Percentiles rank a stretch among this genome's conserved stretches.
phyloP scores from a whole-genome alignment of 1,140 invertebrate species.

The Philopotamus ludificatus region DNA sequence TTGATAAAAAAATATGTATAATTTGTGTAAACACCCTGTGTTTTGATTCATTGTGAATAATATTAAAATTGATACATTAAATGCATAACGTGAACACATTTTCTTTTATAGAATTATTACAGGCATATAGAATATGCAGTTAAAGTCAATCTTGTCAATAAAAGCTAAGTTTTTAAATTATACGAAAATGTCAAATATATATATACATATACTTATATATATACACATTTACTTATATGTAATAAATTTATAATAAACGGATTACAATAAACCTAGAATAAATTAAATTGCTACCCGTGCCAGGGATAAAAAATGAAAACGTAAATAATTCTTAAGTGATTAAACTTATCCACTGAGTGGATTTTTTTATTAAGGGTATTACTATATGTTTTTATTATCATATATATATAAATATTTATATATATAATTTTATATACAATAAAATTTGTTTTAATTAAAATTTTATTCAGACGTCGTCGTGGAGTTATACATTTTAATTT shows the following conservation, averaged over 20 bases:
- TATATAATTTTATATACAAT: too few species aligned
- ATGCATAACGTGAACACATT: slow-evolving; percentile 18
- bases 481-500: too few species aligned
- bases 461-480: too few species aligned
- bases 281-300: slow-evolving; percentile 26
- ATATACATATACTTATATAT: slow-evolving; percentile 14
- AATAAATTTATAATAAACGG: slow-evolving; percentile 1
- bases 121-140: slow-evolving; percentile 19
- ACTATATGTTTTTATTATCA: slow-evolving; percentile 8
- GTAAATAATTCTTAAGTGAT: slow-evolving; percentile 33
- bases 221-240: slow-evolving; percentile 1
- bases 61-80: too few species aligned
- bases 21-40: too few species aligned
- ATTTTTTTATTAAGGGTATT: slow-evolving; percentile 19
- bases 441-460: too few species aligned
- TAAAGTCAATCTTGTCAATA: slow-evolving; percentile 37
- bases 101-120: slow-evolving; percentile 33
- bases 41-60: too few species aligned
- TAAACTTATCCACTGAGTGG: slow-evolving; percentile 37
- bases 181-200: slow-evolving; percentile 23
- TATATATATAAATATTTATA: too few species aligned
- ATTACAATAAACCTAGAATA: slow-evolving; percentile 12
- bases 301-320: slow-evolving; percentile 35
- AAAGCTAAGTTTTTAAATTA: slow-evolving; percentile 32
- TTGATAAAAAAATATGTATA: slow-evolving; percentile 14